Evolutionary conservation across 2,797 vertebrate genomes (phyloP).

Genomic region (Oceanodroma leucorhoa): DNA sequence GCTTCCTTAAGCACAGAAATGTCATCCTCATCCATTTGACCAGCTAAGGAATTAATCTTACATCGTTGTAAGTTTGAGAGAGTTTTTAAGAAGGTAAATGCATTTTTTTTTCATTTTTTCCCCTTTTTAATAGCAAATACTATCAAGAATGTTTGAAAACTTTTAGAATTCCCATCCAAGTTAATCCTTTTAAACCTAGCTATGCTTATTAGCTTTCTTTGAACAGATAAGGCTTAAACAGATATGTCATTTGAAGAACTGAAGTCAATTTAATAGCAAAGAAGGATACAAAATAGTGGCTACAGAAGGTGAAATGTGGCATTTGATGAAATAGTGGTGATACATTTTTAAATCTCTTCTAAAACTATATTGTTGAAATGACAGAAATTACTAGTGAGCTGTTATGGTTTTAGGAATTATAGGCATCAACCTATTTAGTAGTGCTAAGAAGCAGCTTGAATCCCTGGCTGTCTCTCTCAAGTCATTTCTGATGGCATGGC

Average conservation of each 20-base stretch:
- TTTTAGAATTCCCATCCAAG: slow-evolving; percentile 71
- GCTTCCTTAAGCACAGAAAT: slow-evolving; percentile 24
- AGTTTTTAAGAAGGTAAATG: slow-evolving; percentile 65
- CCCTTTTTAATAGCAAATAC: slow-evolving; percentile 61
- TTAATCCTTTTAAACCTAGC: slow-evolving; percentile 76
- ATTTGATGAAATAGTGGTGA: slow-evolving; percentile 73
- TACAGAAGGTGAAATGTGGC: slow-evolving; percentile 74
- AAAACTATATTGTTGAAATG: slow-evolving; percentile 73
- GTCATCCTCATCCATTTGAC: slow-evolving; percentile 35
- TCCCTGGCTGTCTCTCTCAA: slow-evolving; percentile 70
- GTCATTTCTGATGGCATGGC: slow-evolving; percentile 64
- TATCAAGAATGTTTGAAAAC: slow-evolving; percentile 71
- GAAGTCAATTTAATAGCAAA: slow-evolving; percentile 71
- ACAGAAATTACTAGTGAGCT: slow-evolving; percentile 75
- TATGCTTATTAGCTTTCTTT: slow-evolving; percentile 76
- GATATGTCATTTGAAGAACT: slow-evolving; percentile 73
- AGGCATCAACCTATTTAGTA: slow-evolving; percentile 74
- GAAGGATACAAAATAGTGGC: slow-evolving; percentile 71
- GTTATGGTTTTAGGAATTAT: slow-evolving; percentile 75
- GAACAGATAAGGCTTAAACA: slow-evolving; percentile 75
- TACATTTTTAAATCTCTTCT: slow-evolving; percentile 74
- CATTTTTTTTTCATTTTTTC: background rate
- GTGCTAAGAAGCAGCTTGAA: slow-evolving; percentile 69
- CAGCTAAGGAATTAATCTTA: slow-evolving; percentile 58
- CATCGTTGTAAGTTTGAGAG: slow-evolving; percentile 27